Evolutionary conservation across 2,113 vertebrate species (phyloP).

Genomic region (Tamias sibiricus): DNA sequence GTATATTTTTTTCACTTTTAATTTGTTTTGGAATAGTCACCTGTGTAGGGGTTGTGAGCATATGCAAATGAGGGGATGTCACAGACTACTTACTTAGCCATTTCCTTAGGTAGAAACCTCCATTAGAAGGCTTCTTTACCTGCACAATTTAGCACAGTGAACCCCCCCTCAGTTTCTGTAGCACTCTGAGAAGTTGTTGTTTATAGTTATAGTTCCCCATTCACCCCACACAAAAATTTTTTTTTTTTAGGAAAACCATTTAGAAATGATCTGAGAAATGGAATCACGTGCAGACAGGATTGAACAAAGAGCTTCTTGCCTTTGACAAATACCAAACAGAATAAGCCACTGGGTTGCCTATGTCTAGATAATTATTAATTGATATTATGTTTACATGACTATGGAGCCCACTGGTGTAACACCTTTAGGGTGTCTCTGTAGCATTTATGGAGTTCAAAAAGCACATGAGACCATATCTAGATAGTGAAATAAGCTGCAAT

Average conservation of each 20-base stretch:
- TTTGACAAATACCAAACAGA: slow-evolving; percentile 81
- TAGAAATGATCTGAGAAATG: slow-evolving; percentile 70
- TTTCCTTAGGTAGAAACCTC: slow-evolving; percentile 55
- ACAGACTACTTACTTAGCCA: slow-evolving; percentile 61
- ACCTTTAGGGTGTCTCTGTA: slow-evolving; percentile 74
- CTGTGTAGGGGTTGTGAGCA: slow-evolving; percentile 65
- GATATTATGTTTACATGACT: slow-evolving; percentile 80
- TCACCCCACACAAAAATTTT: too few species aligned
- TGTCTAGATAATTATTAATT: slow-evolving; percentile 81
- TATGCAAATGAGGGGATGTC: slow-evolving; percentile 50
- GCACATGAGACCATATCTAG: background rate
- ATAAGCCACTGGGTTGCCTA: slow-evolving; percentile 70
- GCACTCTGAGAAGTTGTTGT: background rate
- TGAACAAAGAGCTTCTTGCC: slow-evolving; percentile 62
- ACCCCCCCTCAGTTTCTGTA: background rate
- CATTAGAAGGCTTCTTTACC: slow-evolving; percentile 38
- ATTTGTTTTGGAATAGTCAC: slow-evolving; percentile 65
- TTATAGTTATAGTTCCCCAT: background rate
- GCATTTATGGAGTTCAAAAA: slow-evolving; percentile 65
- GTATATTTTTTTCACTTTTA: slow-evolving; percentile 65
- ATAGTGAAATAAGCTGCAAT: background rate
- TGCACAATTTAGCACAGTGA: slow-evolving; percentile 49
- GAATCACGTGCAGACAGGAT: slow-evolving; percentile 71
- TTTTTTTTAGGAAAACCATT: slow-evolving; percentile 33
- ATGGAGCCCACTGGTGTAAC: slow-evolving; percentile 76